Percentiles rank a stretch among this genome's conserved stretches.
These are phyloP conservation scores for Buceros bicornis DNA, from an alignment of 2,797 vertebrate genomes.

Conservation along the genomic window DNA sequence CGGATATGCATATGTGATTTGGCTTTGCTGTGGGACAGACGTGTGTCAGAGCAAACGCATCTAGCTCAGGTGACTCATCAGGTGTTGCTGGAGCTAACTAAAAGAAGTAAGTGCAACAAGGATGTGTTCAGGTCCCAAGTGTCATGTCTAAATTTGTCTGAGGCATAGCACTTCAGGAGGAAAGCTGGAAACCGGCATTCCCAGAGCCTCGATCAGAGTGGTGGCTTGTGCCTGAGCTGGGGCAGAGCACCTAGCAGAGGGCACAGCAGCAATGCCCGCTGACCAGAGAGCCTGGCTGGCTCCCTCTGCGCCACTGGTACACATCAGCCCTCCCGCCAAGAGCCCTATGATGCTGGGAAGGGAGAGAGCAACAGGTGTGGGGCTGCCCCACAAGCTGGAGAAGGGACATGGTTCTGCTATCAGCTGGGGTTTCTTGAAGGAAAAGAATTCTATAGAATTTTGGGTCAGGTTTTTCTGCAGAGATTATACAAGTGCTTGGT, in stretches of 20 bases:
- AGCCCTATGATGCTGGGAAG: not conserved
- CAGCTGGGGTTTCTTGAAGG: not conserved
- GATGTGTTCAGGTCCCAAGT: not conserved
- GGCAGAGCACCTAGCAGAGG: not conserved
- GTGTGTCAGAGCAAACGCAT: not conserved
- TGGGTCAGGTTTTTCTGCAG: not conserved
- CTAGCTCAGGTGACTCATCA: not conserved
- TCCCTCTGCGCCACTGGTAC: rapidly evolving
- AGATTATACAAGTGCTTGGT: not conserved
- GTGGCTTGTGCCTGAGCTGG: not conserved
- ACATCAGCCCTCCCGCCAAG: not conserved
- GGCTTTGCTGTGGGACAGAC: not conserved
- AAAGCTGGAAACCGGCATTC: not conserved
- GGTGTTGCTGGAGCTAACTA: not conserved
- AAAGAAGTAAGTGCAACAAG: not conserved
- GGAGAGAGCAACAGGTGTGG: not conserved
- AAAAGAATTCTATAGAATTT: not conserved
- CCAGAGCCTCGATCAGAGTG: not conserved
- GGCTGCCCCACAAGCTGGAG: not conserved
- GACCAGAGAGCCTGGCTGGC: not conserved
- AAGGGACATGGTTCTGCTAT: not conserved
- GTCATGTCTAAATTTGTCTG: not conserved
- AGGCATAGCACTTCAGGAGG: not conserved
- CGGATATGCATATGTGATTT: not conserved
- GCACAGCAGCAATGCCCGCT: not conserved